Percentiles rank a stretch among this genome's conserved stretches.
Conservation (phyloP, 2,888 invertebrate genomes). For the Phengaris alcon region DNA sequence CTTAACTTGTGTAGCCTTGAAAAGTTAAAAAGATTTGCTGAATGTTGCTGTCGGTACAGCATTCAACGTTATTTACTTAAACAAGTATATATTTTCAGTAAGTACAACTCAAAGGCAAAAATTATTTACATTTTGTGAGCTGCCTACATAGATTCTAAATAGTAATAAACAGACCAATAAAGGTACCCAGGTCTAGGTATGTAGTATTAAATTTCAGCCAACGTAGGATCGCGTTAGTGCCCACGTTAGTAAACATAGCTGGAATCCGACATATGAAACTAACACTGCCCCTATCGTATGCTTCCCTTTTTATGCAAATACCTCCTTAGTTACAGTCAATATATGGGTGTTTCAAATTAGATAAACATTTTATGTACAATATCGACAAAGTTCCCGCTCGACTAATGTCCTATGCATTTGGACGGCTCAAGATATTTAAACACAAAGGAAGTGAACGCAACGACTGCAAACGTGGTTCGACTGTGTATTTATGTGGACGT, state of each 20-base stretch:
- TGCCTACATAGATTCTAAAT: neutral
- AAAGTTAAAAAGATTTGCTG: too few relatives aligned
- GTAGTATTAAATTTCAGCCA: slow-evolving; percentile 5
- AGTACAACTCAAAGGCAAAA: too few relatives aligned
- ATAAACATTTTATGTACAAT: neutral
- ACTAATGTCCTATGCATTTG: too few relatives aligned
- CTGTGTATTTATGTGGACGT: too few relatives aligned
- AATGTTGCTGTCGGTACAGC: too few relatives aligned
- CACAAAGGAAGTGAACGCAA: too few relatives aligned
- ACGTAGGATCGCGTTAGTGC: neutral
- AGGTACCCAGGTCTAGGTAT: neutral
- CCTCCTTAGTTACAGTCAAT: neutral
- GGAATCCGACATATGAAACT: slow-evolving; percentile 13
- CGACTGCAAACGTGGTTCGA: too few relatives aligned
- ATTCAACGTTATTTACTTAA: too few relatives aligned
- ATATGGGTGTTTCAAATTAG: neutral
- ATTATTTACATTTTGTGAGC: neutral
- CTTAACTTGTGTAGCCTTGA: too few relatives aligned
- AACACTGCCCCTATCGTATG: neutral
- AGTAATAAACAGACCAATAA: neutral
- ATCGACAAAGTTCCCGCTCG: too few relatives aligned
- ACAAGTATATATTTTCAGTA: too few relatives aligned
- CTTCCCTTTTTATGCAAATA: neutral
- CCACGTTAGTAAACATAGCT: neutral
- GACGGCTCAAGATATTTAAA: too few relatives aligned